Percentiles rank a stretch among this genome's conserved stretches.
Evolutionary conservation across 1,140 invertebrate species (phyloP).

Genomic region (Latrodectus geometricus): DNA sequence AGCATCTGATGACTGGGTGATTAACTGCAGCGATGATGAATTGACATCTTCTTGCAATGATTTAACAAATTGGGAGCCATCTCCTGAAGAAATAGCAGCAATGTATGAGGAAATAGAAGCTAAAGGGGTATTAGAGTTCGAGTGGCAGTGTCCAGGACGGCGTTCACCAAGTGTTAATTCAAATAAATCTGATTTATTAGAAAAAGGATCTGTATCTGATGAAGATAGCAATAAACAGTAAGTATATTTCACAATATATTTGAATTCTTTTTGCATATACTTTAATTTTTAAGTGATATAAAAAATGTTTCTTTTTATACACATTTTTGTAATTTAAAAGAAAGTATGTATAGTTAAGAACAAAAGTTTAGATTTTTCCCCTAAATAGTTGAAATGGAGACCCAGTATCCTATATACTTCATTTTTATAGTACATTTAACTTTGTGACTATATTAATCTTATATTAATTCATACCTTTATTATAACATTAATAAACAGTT

Average conservation of each 20-base stretch:
- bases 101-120: constrained; percentile 60
- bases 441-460: too few species aligned
- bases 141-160: constrained; percentile 62
- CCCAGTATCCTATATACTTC: too few species aligned
- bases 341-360: too few species aligned
- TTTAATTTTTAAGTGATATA: background rate
- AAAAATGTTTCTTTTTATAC: too few species aligned
- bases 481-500: too few species aligned
- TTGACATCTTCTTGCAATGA: constrained; percentile 1
- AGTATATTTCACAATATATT: background rate
- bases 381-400: too few species aligned
- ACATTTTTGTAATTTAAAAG: too few species aligned
- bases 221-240: constrained; percentile 34
- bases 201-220: constrained; percentile 36
- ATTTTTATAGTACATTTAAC: too few species aligned
- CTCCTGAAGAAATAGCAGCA: constrained; percentile 41
- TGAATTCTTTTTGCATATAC: background rate
- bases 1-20: constrained; percentile 18
- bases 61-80: constrained; percentile 56
- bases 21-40: constrained; percentile 51
- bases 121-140: constrained; percentile 50
- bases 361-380: too few species aligned
- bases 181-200: constrained; percentile 45
- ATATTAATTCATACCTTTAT: too few species aligned
- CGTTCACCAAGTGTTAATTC: constrained; percentile 59